Base-by-base conservation (phyloP, 2,113 vertebrate genomes). In the Oryzias woworae region DNA sequence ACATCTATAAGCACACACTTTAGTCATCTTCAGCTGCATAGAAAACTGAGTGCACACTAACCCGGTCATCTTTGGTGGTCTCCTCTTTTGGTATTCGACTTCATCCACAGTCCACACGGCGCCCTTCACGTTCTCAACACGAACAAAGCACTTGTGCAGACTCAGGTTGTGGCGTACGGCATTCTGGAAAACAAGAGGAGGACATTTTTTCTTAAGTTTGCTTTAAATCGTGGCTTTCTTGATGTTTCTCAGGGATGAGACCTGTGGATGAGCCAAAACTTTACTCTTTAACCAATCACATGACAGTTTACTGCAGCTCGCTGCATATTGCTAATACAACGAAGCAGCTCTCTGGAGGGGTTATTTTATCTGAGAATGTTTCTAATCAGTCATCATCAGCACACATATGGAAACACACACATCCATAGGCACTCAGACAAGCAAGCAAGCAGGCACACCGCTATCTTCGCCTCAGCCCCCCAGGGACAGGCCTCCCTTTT, bases 11-110 rank as follows among this genome's bases (percentile, higher is more conserved):
- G 67, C 71, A 77, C 58, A 65, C 63, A 58, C 74, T 60, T 64
- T 60, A 67, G 69, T 87, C 69, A 80, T 50, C 65, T 58, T 73
- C 55, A 49, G 61, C 48, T 26, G 22, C 66, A 49, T 45, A 49
- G 36, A 54, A 53, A 54, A 42, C 53, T 43, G 18, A 3, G 54
- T 46, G 58, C 14, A 48, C 24, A 84, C 93, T 18, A 83, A 98
- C 97, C 97, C 96, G 14, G 97, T 98, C 97, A 99, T 98, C 95
- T 98, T 99, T 94, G 96, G 97, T 78, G 97, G 97, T 92, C 97
- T 97, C 92, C 97, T 91, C 93, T 98, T 99, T 94, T 99, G 97
- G 90, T 98, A 99, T 87, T 99, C 97, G 54, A 95, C 93, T 90
- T 99, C 97, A 4, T 99, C 97, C 80, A 99, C 97, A 0, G 97